Base-by-base conservation (phyloP, 23 tunicate species). In the Oikopleura albicans region DNA sequence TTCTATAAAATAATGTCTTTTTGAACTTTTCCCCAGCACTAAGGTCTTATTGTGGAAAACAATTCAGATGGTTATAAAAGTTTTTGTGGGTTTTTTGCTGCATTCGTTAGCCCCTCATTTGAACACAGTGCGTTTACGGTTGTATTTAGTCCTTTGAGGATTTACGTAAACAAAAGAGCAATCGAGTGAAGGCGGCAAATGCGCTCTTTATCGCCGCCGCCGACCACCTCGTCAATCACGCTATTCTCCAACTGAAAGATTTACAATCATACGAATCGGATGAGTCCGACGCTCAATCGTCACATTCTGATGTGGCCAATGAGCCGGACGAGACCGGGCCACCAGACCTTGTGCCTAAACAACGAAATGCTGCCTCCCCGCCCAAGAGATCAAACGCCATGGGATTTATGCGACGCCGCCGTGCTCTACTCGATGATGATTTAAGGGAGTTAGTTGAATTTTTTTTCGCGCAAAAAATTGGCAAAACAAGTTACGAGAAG, bases 191-290 rank as follows among this genome's bases (percentile, higher is more conserved):
- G 31, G 79, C 79, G 4, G 79, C 79, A 29, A 71, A 71, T 71
- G 79, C 79, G 4, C 79, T 71, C 4, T 71, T 71, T 29, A 29
- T 71, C 36, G 79, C 79, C 31, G 79, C 79, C 4, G 79, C 79
- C 35, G 79, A 71, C 31, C 79, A 71, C 37, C 4, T 71, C 33
- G 79, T 71, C 33, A 71, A 27, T 71, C 79, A 71, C 37, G 79
- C 79, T 16, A 71, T 71, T 71, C 37, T 2, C 34, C 79, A 71
- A 31, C 79, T 29, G 36, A 29, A 71, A 12, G 79, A 37, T 8
- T 22, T 22, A 8, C 16, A 49, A 8, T 49, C 22, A 8, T 8
- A 22, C 59, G 59, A 49, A 8, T 49, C 59, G 8, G 59, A 49
- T 22, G 22, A 49, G 8, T 8, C 8, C 59, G 59, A 8, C 59